Base-by-base conservation (phyloP, 1,140 invertebrate genomes). In the Ceratina calcarata region DNA sequence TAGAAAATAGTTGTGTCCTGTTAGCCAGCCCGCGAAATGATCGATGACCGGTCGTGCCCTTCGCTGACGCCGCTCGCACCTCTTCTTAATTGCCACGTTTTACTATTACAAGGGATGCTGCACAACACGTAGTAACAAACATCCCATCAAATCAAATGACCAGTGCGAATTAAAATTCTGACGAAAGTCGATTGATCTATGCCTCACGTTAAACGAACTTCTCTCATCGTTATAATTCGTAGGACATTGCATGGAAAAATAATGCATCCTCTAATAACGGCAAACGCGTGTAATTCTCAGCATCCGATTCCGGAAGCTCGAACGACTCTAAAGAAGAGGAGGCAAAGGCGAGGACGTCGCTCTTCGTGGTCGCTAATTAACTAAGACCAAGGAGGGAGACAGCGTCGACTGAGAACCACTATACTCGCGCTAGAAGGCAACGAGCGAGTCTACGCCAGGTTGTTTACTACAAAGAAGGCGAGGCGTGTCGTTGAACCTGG, bases 401-500 rank as follows among this genome's bases (percentile, higher is more conserved):
- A 32, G 27, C 27, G 27, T 62, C 71, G 82, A 82, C 82, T 85
- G 87, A 88, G 90, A 90, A 88, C 87, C 90, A 90, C 88, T 87
- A 89, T 74, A 67, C 81, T 86, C 82, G 85, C 84, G 84, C 88
- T 90, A 90, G 87, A 86, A 91, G 88, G 88, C 88, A 87, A 84
- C 81, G 86, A 79, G 83, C 82, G 89, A 88, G 86, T 90, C 89
- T 91, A 90, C 87, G 90, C 87, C 88, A 90, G 90, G 89, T 91
- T 92, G 91, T 91, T 92, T 92, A 92, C 91, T 90, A 92, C 89
- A 88, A 89, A 89, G 88, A 86, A 92, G 90, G 87, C 88, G 88
- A 91, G 91, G 90, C 91, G 90, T 91, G 91, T 91, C 91, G 90
- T 92, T 92, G 91, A 92, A 92, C 91, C 90, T 91, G 87, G 82